Evolutionary conservation across 2,797 vertebrate species (phyloP), one percentile per base, ranked within the genome.

Genomic region (Alexandromys oeconomus): DNA sequence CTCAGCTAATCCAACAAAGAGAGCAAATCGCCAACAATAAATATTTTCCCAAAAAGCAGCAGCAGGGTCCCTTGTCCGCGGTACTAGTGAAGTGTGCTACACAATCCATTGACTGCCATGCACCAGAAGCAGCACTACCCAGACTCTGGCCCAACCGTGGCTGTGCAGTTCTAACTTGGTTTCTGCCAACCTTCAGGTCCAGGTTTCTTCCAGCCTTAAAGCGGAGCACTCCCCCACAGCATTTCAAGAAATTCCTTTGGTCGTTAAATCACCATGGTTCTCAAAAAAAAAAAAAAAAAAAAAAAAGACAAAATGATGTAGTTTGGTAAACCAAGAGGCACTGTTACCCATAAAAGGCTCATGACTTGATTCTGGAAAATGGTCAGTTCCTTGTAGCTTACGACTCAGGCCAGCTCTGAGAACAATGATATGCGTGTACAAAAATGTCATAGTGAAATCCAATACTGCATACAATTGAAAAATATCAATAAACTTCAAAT

Each of bases 181-280:
- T 92, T 31, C 73, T 27, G 48, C 43, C 48, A 63, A 61, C 43
- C 79, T 43, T 88, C 61, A 63, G 9, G 61, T 29, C 12, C 3
- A 34, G 6, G 48, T 17, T 86, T 94, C 89, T 48, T 48, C 21
- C 87, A 25, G 29, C 9, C 57, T 89, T 40, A 92, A 71, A 94
- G 25, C 27, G 82, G 10, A 96, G 48, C 61, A 86, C 3, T 54
- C 74, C 31, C 59, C 37, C 27, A 69, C 29, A 88, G 11, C 19
- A 61, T 84, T 69, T 85, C 37, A 91, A 46, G 43, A 84, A 89
- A 91, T n/a, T 31, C 23, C 37, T 67, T 92, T 81, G 59, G 67
- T 59, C 31, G 8, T 90, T 92, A 87, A 87, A 81, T 87, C 90
- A 87, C 57, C 37, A 87, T 6, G n/a, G 3, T 43, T 92, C 78